These are phyloP conservation scores for Dendrocincla fuliginosa DNA, from an alignment of 2,797 vertebrate genomes.

Conservation along the genomic window DNA sequence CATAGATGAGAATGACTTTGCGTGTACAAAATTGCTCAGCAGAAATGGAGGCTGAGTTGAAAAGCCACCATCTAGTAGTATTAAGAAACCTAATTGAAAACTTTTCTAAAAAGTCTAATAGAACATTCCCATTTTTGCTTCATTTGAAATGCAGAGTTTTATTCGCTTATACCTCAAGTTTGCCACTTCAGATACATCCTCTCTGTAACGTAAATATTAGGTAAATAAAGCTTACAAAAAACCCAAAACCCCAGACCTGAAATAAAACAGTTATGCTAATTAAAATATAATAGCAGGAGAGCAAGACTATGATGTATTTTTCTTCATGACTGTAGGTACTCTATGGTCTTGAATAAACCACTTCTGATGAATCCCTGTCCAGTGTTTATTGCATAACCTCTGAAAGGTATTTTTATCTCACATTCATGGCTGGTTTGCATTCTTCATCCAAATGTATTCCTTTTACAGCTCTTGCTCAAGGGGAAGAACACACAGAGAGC, in stretches of 20 bases:
- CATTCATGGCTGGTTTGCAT: not conserved
- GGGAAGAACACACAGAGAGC: not conserved
- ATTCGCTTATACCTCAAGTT: not conserved
- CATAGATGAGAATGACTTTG: not conserved
- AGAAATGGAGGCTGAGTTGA: not conserved
- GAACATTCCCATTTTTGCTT: not conserved
- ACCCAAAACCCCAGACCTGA: not conserved
- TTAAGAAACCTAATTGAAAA: not conserved
- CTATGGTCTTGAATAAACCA: not conserved
- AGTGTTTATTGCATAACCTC: not conserved
- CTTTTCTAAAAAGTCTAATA: not conserved
- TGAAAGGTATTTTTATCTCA: constrained; percentile 8
- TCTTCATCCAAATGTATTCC: not conserved
- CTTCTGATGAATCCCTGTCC: not conserved
- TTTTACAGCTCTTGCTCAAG: not conserved
- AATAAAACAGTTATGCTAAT: not conserved
- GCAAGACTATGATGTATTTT: not conserved
- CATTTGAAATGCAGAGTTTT: not conserved
- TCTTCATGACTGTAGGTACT: not conserved
- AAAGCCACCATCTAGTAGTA: not conserved
- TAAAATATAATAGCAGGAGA: not conserved
- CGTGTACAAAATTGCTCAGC: not conserved
- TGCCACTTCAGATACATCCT: not conserved
- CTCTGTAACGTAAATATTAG: not conserved
- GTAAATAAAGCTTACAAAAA: not conserved